phyloP scores from a whole-genome alignment of 2,113 vertebrate species.

The Sander lucioperca region DNA sequence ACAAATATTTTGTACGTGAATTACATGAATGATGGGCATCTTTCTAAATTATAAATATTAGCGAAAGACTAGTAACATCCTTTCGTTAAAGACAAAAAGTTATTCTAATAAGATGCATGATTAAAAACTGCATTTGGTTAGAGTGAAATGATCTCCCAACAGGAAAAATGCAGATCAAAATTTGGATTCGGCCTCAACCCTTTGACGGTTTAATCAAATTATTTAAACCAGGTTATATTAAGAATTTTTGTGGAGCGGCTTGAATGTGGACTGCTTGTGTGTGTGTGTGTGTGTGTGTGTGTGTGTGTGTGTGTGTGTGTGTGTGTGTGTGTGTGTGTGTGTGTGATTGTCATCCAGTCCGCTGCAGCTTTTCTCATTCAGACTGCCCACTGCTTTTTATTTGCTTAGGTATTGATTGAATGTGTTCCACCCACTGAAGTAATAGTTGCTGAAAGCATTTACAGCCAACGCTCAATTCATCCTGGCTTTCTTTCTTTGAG shows the following conservation, averaged over 20 bases:
- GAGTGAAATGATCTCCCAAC: not conserved
- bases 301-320: no score
- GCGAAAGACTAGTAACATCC: not conserved
- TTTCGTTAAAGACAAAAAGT: not conserved
- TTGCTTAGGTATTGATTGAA: slow-evolving; percentile 85
- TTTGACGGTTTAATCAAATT: not conserved
- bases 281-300: no score
- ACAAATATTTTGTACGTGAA: not conserved
- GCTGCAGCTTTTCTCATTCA: slow-evolving; percentile 73
- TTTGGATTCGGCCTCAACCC: no score
- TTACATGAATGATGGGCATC: not conserved
- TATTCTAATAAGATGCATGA: not conserved
- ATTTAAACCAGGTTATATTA: not conserved
- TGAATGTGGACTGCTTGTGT: slow-evolving; percentile 38
- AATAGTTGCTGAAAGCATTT: slow-evolving; percentile 87
- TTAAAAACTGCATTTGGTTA: not conserved
- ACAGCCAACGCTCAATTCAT: slow-evolving; percentile 79
- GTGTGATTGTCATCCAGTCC: slow-evolving; percentile 54
- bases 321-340: slow-evolving; percentile 14
- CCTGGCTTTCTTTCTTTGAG: slow-evolving; percentile 47
- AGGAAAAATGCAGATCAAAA: not conserved
- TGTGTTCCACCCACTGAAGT: slow-evolving; percentile 82
- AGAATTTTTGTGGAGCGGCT: not conserved
- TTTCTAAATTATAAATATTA: not conserved
- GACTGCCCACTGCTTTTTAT: slow-evolving; percentile 82